Conservation (phyloP, 1,140 invertebrate species). For the Aphelenchoides besseyi region DNA sequence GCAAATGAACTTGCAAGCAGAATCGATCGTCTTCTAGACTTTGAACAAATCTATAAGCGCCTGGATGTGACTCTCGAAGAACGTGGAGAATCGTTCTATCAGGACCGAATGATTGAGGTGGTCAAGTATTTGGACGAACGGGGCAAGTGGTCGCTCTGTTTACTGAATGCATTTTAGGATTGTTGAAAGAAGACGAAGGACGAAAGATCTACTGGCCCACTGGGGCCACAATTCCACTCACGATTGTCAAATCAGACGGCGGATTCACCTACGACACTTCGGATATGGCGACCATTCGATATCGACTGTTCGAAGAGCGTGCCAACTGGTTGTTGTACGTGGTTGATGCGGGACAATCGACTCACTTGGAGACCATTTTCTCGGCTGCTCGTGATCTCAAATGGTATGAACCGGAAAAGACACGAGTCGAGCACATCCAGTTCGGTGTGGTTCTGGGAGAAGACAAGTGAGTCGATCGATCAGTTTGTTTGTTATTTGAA, state of each 20-base stretch:
- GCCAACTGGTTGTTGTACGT: constrained; percentile 90
- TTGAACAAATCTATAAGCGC: constrained; percentile 70
- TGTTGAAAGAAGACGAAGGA: constrained; percentile 82
- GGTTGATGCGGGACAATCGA: constrained; percentile 83
- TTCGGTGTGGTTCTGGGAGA: constrained; percentile 97
- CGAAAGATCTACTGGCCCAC: constrained; percentile 81
- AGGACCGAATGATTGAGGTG: constrained; percentile 80
- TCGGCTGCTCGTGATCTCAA: constrained; percentile 63
- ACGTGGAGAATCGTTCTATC: constrained; percentile 96
- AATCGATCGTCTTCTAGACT: constrained; percentile 69
- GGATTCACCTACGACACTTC: constrained; percentile 99
- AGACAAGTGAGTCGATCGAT: constrained; percentile 74
- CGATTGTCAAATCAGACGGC: constrained; percentile 93
- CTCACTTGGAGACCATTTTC: constrained; percentile 65
- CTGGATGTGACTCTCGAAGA: constrained; percentile 72
- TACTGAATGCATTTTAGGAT: not conserved
- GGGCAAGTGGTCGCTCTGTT: constrained; percentile 60
- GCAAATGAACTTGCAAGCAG: too few species aligned
- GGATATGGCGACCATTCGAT: constrained; percentile 85
- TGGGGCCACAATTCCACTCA: constrained; percentile 74
- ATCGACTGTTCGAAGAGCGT: constrained; percentile 82
- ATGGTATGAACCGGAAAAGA: constrained; percentile 53
- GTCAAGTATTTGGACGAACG: constrained; percentile 76
- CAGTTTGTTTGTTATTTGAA: not conserved
- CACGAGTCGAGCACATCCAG: constrained; percentile 79